Conservation (phyloP, 37 sponge, comb jelly and placozoan genomes). For the Axinella damicornis region DNA sequence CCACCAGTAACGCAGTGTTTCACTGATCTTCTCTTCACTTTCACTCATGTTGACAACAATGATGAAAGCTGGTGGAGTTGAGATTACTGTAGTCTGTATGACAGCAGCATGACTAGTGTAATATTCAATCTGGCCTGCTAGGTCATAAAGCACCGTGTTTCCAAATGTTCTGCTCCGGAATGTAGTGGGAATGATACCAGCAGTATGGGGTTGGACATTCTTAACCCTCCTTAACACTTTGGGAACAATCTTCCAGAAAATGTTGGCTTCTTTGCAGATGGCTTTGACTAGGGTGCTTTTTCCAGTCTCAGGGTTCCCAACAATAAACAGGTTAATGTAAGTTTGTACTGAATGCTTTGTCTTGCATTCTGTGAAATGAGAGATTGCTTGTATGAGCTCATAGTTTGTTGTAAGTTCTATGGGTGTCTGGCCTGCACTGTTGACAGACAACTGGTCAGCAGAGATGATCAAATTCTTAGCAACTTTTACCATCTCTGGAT, state of each 20-base stretch:
- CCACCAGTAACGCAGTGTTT: too few relatives aligned
- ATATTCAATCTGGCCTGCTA: too few relatives aligned
- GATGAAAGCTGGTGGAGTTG: too few relatives aligned
- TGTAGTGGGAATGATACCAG: conserved; percentile 32
- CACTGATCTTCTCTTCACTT: too few relatives aligned
- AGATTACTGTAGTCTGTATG: too few relatives aligned
- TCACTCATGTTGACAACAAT: too few relatives aligned
- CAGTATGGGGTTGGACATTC: conserved; percentile 16
- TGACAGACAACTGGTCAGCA: background rate
- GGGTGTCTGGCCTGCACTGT: conserved; percentile 7
- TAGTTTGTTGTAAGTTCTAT: conserved; percentile 20
- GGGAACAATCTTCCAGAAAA: too few relatives aligned
- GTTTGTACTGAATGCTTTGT: background rate
- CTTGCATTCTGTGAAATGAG: background rate
- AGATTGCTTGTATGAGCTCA: background rate
- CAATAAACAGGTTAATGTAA: background rate
- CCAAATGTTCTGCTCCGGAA: too few relatives aligned
- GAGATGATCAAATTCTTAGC: background rate
- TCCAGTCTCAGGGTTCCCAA: conserved; percentile 36
- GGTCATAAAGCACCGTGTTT: too few relatives aligned
- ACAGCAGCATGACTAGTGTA: too few relatives aligned
- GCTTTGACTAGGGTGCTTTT: conserved; percentile 51
- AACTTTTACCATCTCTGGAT: too few relatives aligned
- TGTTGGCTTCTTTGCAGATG: background rate
- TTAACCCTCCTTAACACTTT: too few relatives aligned